Evolutionary conservation across 2,888 invertebrate species (phyloP), one percentile per base, ranked within the genome.

Genomic region (Plebejus melissa): DNA sequence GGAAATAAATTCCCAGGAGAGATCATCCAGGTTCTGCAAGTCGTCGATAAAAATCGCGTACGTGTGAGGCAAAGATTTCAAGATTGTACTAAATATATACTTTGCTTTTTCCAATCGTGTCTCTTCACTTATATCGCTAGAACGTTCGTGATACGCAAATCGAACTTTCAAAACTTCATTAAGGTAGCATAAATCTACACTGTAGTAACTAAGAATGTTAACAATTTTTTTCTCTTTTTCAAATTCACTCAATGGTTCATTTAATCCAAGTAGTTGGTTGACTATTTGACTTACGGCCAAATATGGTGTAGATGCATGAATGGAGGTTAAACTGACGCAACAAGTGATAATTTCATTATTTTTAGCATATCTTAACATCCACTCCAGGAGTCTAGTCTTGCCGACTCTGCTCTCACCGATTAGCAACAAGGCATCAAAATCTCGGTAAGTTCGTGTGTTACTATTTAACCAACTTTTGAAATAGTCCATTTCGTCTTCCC

Each of bases 341-440:
- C 87, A 87, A 77, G 88, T 82, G 80, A 81, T 82, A 76, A 82
- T 80, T 4, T 82, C 82, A 75, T 80, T 82, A 80, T 87, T 89
- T 81, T 80, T 85, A 2, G 89, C 86, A 75, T 84, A 70, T 71
- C 90, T 86, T 1, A 87, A 84, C 88, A 93, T 94, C 84, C 94
- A 93, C 80, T 94, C 93, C 76, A 95, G 82, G 70, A 95, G 81
- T 78, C 94, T 89, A 36, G 93, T 94, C 83, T 95, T 95, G 2
- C 96, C 96, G 16, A 94, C 88, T 38, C 95, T 90, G 13, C 89
- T 85, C 76, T 93, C 90, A 41, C 95, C 95, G 78, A 94, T 88
- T 54, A 95, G 86, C 76, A 95, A 85, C 41, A 96, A 84, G 4
- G 95, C 96, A 81, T 93, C 89, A 79, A 93, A 94, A 79, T 86